These are phyloP conservation scores for Meghimatium bilineatum DNA, from an alignment of 2,888 invertebrate genomes.

Conservation along the genomic window DNA sequence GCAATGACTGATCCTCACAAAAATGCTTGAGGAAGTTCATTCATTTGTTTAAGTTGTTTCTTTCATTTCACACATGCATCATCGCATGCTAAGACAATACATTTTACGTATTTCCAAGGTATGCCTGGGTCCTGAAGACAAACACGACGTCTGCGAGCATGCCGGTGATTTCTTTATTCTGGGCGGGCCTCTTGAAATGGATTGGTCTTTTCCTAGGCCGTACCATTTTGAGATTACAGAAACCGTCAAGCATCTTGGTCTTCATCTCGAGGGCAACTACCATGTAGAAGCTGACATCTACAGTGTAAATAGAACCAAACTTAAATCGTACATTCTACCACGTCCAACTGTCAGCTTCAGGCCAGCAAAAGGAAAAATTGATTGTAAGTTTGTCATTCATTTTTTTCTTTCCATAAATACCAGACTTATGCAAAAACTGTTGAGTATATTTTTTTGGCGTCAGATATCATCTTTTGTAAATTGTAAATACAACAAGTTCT, in stretches of 20 bases:
- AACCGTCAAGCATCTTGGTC: conserved; percentile 34
- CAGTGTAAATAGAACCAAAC: conserved; percentile 53
- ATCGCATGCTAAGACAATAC: too few relatives aligned
- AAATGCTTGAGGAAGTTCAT: too few relatives aligned
- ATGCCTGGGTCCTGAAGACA: conserved; percentile 18
- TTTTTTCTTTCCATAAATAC: too few relatives aligned
- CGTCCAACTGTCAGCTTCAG: conserved; percentile 38
- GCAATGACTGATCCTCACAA: too few relatives aligned
- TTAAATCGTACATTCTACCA: conserved; percentile 38
- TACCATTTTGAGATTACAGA: conserved; percentile 54
- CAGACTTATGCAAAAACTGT: too few relatives aligned
- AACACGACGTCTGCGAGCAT: conserved; percentile 23
- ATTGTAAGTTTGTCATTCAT: conserved; percentile 44
- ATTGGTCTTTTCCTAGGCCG: conserved; percentile 52
- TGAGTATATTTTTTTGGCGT: too few relatives aligned
- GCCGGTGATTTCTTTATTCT: conserved; percentile 57
- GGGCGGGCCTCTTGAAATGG: conserved; percentile 56
- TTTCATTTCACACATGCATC: too few relatives aligned
- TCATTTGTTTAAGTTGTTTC: too few relatives aligned
- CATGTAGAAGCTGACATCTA: conserved; percentile 46
- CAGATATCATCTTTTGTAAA: too few relatives aligned
- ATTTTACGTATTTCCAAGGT: conserved; percentile 42
- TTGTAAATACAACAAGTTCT: too few relatives aligned
- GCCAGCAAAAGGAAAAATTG: conserved; percentile 33
- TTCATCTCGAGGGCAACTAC: conserved; percentile 45